Evolutionary conservation across 2,888 invertebrate species (phyloP).

Genomic region (Drosophila macrospina): DNA sequence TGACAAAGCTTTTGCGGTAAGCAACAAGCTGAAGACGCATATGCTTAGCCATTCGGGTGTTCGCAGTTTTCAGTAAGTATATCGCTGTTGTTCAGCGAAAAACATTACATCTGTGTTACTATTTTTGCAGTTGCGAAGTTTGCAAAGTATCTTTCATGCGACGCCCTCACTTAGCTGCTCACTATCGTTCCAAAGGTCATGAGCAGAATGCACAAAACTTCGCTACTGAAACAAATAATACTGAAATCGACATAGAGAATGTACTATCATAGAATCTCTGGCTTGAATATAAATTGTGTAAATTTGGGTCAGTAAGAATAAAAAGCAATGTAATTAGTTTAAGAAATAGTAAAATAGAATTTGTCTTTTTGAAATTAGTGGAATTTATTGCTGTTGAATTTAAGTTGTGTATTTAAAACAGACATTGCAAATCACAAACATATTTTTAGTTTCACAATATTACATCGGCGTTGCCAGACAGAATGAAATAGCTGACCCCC

Average conservation of each 20-base stretch:
- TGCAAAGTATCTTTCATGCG: constrained; percentile 70
- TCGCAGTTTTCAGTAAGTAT: constrained; percentile 65
- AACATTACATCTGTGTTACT: not conserved
- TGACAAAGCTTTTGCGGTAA: constrained; percentile 67
- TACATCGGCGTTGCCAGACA: too few relatives aligned
- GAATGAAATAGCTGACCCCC: too few relatives aligned
- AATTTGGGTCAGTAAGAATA: not conserved
- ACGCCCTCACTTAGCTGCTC: constrained; percentile 60
- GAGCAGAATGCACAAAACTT: constrained; percentile 45
- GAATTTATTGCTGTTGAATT: too few relatives aligned
- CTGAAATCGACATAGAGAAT: constrained; percentile 36
- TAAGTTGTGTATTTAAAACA: too few relatives aligned
- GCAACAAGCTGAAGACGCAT: constrained; percentile 64
- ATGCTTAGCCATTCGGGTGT: constrained; percentile 71
- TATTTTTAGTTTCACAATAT: too few relatives aligned
- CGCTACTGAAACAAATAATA: constrained; percentile 9
- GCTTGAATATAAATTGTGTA: not conserved
- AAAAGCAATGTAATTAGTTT: not conserved
- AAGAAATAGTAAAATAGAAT: not conserved
- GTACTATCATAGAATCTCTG: constrained; percentile 14
- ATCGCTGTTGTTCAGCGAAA: not conserved
- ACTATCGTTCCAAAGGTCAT: constrained; percentile 68
- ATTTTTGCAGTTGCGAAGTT: constrained; percentile 52
- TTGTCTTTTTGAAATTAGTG: not conserved
- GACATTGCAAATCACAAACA: too few relatives aligned